A percentile compares a stretch with the other conserved stretches of the same genome.
Conservation (phyloP, 2,888 invertebrate species). For the Theodoxus fluviatilis region DNA sequence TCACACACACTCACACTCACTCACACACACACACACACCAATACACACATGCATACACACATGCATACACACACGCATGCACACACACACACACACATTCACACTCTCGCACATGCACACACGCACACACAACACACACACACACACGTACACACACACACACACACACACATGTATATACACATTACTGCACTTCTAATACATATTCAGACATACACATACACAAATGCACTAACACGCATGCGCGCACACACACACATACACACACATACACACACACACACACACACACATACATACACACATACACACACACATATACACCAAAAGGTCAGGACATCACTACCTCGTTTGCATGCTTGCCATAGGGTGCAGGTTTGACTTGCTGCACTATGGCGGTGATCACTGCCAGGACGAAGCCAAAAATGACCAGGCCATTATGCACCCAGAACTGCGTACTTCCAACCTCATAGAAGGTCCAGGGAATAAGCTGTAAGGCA, state of each 20-base stretch:
- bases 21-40: background rate
- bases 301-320: constrained; percentile 1
- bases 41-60: background rate
- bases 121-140: background rate
- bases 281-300: constrained; percentile 5
- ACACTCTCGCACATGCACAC: background rate
- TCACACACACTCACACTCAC: background rate
- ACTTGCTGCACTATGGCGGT: constrained; percentile 43
- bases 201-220: background rate
- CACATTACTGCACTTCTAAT: background rate
- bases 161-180: background rate
- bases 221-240: background rate
- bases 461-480: constrained; percentile 38
- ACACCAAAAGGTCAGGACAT: background rate
- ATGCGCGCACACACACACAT: background rate
- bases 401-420: constrained; percentile 44
- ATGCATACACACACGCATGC: background rate
- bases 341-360: constrained; percentile 42
- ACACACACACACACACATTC: background rate
- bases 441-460: constrained; percentile 45
- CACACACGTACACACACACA: constrained; percentile 1
- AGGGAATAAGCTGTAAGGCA: constrained; percentile 39
- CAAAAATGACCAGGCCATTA: constrained; percentile 46
- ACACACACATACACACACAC: constrained; percentile 1
- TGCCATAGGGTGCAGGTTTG: constrained; percentile 52